Conservation (phyloP, 1,140 invertebrate genomes). For the Periplaneta americana region DNA sequence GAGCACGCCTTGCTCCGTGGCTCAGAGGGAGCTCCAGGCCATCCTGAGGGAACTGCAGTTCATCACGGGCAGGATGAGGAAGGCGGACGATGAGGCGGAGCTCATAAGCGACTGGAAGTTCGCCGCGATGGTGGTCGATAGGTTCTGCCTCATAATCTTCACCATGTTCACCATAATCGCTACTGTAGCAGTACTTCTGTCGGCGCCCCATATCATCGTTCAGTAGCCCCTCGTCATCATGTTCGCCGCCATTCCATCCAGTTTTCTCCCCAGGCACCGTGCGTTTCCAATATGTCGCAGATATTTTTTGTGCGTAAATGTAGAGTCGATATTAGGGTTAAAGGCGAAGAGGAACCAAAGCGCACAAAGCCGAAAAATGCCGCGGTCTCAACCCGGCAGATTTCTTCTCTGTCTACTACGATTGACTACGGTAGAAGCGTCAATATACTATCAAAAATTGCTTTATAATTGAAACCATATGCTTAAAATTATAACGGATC, state of each 20-base stretch:
- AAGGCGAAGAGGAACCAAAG: no score
- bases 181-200: conserved; percentile 87
- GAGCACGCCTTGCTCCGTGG: conserved; percentile 24
- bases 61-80: conserved; percentile 86
- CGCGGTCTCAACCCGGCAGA: no score
- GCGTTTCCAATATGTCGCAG: no score
- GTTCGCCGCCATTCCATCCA: background rate
- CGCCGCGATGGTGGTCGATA: conserved; percentile 97
- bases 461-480: no score
- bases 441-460: no score
- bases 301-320: no score
- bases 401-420: no score
- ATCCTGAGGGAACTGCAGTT: conserved; percentile 91
- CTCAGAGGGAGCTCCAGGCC: conserved; percentile 65
- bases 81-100: conserved; percentile 85
- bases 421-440: no score
- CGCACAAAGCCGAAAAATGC: no score
- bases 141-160: conserved; percentile 96
- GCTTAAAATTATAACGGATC: no score
- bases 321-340: no score
- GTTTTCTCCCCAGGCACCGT: background rate
- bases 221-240: no score
- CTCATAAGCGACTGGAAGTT: conserved; percentile 98
- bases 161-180: conserved; percentile 94
- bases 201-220: conserved; percentile 93